A percentile compares a stretch with the other conserved stretches of the same genome.
Conservation (phyloP, 2,888 invertebrate genomes). For the Bembecia ichneumoniformis region DNA sequence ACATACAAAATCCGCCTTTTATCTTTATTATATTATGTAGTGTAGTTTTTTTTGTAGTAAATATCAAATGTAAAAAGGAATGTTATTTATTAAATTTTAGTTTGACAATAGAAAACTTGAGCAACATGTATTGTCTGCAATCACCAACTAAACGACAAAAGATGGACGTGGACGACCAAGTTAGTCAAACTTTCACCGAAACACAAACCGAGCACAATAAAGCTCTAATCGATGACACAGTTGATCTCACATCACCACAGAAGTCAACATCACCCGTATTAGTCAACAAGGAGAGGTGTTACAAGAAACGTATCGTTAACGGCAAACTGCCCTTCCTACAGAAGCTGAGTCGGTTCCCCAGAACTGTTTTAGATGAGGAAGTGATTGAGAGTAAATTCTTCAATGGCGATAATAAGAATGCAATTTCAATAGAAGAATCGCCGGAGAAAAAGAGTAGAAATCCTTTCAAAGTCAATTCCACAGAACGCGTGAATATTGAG, state of each 20-base stretch:
- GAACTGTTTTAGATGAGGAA: slow-evolving; percentile 50
- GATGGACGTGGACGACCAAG: slow-evolving; percentile 16
- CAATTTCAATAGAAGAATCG: slow-evolving; percentile 25
- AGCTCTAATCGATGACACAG: slow-evolving; percentile 23
- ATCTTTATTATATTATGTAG: too few species aligned
- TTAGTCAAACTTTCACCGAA: slow-evolving; percentile 16
- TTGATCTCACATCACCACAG: slow-evolving; percentile 15
- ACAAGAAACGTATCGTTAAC: slow-evolving; percentile 36
- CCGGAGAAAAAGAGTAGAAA: slow-evolving; percentile 28
- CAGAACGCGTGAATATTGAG: slow-evolving; percentile 13
- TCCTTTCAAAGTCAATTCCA: slow-evolving; percentile 24
- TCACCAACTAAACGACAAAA: slow-evolving; percentile 45
- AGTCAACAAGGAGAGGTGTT: slow-evolving; percentile 52
- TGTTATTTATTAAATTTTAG: slow-evolving; percentile 31
- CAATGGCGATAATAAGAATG: slow-evolving; percentile 5
- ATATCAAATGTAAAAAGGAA: too few species aligned
- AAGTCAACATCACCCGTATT: slow-evolving; percentile 54
- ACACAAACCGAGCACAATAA: slow-evolving; percentile 21
- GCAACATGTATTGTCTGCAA: slow-evolving; percentile 56
- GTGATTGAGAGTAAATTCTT: slow-evolving; percentile 76
- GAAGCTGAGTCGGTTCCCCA: slow-evolving; percentile 65
- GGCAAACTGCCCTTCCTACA: slow-evolving; percentile 45
- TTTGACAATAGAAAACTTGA: slow-evolving; percentile 53
- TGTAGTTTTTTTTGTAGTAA: too few species aligned
- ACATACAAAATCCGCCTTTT: too few species aligned